Evolutionary conservation across 2,797 vertebrate genomes (phyloP).

Genomic region (Anniella stebbinsi): DNA sequence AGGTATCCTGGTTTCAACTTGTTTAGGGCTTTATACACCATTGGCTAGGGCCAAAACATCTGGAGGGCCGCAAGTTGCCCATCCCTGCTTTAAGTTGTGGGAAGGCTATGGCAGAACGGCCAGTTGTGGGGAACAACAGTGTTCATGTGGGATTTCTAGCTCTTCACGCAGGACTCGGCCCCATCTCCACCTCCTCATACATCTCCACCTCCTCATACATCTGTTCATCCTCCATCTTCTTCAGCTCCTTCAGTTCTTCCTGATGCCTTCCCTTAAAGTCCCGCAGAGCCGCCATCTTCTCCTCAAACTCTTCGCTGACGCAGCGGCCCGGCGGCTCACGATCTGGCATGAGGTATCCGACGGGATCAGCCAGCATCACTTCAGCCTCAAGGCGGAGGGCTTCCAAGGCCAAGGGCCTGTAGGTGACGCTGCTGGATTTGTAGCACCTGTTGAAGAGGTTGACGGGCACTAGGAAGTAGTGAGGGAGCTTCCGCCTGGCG

Average conservation of each 20-base stretch:
- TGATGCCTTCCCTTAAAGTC: constrained; percentile 5
- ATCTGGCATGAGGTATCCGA: background rate
- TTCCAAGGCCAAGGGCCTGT: background rate
- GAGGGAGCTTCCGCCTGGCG: background rate
- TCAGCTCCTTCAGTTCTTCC: constrained; percentile 40
- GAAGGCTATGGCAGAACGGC: background rate
- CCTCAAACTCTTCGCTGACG: background rate
- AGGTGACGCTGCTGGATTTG: background rate
- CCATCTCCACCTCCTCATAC: background rate
- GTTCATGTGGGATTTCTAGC: too few relatives aligned
- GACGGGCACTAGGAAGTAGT: constrained; percentile 26
- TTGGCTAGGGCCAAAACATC: too few relatives aligned
- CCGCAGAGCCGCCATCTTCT: background rate
- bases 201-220: constrained; percentile 15
- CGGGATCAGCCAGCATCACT: background rate
- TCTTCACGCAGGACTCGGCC: background rate
- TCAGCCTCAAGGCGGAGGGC: background rate
- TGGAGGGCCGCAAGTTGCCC: too few relatives aligned
- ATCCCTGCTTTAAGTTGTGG: too few relatives aligned
- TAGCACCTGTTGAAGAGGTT: constrained; percentile 29
- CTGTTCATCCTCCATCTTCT: constrained; percentile 16
- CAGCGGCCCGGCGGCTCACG: too few relatives aligned
- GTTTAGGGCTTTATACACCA: too few relatives aligned
- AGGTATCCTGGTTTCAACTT: too few relatives aligned
- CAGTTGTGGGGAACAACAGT: background rate